These are phyloP conservation scores for Astreopora myriophthalma DNA, from an alignment of 64 coral and sea anemone genomes.

Conservation along the genomic window DNA sequence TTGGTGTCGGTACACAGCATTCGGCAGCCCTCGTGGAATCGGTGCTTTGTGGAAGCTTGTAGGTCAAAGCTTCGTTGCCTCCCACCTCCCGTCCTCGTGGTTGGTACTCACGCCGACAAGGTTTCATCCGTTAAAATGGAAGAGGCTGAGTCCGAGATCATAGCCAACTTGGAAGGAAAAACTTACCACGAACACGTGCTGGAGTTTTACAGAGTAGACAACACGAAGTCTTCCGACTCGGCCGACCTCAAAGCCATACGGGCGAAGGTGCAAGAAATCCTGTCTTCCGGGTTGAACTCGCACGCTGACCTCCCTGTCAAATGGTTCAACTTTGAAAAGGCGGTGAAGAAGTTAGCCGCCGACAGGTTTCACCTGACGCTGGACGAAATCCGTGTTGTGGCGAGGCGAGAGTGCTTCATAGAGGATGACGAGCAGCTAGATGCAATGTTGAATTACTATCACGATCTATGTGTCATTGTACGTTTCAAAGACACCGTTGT, in stretches of 20 bases:
- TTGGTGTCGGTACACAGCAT: conserved; percentile 50
- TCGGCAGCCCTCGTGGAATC: neutral
- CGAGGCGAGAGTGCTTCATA: conserved; percentile 53
- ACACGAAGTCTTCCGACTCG: conserved; percentile 24
- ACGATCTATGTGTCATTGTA: conserved; percentile 70
- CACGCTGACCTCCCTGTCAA: conserved; percentile 37
- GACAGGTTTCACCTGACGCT: conserved; percentile 38
- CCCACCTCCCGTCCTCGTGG: conserved; percentile 46
- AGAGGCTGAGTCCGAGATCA: neutral
- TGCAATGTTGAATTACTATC: conserved; percentile 70
- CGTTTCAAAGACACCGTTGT: conserved; percentile 50
- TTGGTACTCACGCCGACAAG: conserved; percentile 52
- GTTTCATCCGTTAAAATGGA: neutral
- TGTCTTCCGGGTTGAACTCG: conserved; percentile 3
- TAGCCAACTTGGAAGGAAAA: neutral
- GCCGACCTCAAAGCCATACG: neutral
- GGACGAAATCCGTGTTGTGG: conserved; percentile 31
- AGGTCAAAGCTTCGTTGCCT: conserved; percentile 14
- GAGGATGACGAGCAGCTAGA: conserved; percentile 48
- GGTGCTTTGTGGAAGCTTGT: neutral
- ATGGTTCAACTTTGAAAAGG: conserved; percentile 82
- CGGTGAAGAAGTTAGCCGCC: conserved; percentile 10
- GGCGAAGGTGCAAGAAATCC: neutral
- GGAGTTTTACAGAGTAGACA: conserved; percentile 35
- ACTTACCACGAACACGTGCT: conserved; percentile 17